Evolutionary conservation across 2,113 vertebrate species (phyloP).

Genomic region (Myxocyprinus asiaticus): DNA sequence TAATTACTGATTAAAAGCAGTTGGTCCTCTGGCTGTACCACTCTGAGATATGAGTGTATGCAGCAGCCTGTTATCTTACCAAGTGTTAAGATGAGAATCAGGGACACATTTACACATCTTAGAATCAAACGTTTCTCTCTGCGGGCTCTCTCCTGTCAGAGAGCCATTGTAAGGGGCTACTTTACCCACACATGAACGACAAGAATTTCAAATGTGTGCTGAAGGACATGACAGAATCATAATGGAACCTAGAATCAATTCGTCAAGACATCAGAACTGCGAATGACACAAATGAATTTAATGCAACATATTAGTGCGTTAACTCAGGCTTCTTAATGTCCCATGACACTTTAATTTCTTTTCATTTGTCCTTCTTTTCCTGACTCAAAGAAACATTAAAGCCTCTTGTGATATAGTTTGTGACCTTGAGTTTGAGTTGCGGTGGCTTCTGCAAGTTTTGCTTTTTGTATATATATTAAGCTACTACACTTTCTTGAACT

Average conservation of each 20-base stretch:
- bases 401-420: slow-evolving; percentile 4
- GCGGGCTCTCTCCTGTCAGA: slow-evolving; percentile 55
- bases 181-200: slow-evolving; percentile 70
- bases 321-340: slow-evolving; percentile 61
- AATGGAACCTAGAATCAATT: slow-evolving; percentile 79
- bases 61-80: slow-evolving; percentile 53
- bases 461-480: background rate
- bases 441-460: background rate
- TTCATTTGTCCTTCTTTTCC: slow-evolving; percentile 18
- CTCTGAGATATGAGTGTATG: slow-evolving; percentile 49
- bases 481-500: background rate
- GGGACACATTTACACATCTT: slow-evolving; percentile 75
- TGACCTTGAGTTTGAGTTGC: background rate
- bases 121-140: slow-evolving; percentile 57
- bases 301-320: slow-evolving; percentile 60
- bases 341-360: slow-evolving; percentile 38
- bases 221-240: slow-evolving; percentile 70
- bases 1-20: slow-evolving; percentile 78
- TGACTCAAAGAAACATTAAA: slow-evolving; percentile 23
- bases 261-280: slow-evolving; percentile 70
- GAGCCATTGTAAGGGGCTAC: slow-evolving; percentile 68
- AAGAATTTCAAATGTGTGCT: slow-evolving; percentile 71
- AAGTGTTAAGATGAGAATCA: slow-evolving; percentile 64
- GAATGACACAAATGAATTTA: slow-evolving; percentile 61
- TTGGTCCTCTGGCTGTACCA: slow-evolving; percentile 60